A percentile compares a stretch with the other conserved stretches of the same genome.
These are phyloP conservation scores for Orthosia gracilis DNA, from an alignment of 2,888 invertebrate genomes.

Conservation along the genomic window DNA sequence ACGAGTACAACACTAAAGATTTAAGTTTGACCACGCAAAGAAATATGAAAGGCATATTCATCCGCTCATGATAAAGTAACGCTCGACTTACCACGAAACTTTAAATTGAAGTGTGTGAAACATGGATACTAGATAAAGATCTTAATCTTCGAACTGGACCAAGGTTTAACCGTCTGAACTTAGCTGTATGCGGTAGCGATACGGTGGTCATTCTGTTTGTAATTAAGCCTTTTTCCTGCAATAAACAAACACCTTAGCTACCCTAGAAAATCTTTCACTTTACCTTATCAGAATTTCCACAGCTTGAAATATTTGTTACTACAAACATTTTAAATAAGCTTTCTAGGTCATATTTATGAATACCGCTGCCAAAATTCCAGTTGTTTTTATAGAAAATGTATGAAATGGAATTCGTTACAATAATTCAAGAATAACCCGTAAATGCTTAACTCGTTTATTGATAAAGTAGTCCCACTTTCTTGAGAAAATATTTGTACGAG, in stretches of 20 bases:
- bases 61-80: background rate
- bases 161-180: background rate
- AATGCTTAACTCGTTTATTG: constrained; percentile 42
- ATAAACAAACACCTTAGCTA: no score
- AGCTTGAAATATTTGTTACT: constrained; percentile 24
- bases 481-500: constrained; percentile 37
- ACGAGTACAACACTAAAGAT: background rate
- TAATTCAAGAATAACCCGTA: constrained; percentile 43
- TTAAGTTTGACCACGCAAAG: no score
- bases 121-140: background rate
- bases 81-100: background rate
- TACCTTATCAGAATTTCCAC: constrained; percentile 5
- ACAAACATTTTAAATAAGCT: constrained; percentile 34
- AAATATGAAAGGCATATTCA: background rate
- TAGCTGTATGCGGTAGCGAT: background rate
- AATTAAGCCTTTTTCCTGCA: background rate
- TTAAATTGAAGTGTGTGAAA: constrained; percentile 20
- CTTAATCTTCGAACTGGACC: background rate
- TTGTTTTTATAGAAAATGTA: constrained; percentile 38
- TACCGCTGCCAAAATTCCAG: constrained; percentile 56
- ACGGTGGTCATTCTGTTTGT: background rate
- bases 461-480: constrained; percentile 40
- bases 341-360: constrained; percentile 57
- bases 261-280: background rate
- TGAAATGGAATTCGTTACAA: constrained; percentile 33